Evolutionary conservation across 1,140 invertebrate species (phyloP), one percentile per base, ranked within the genome.

Genomic region (Procambarus virginalis): DNA sequence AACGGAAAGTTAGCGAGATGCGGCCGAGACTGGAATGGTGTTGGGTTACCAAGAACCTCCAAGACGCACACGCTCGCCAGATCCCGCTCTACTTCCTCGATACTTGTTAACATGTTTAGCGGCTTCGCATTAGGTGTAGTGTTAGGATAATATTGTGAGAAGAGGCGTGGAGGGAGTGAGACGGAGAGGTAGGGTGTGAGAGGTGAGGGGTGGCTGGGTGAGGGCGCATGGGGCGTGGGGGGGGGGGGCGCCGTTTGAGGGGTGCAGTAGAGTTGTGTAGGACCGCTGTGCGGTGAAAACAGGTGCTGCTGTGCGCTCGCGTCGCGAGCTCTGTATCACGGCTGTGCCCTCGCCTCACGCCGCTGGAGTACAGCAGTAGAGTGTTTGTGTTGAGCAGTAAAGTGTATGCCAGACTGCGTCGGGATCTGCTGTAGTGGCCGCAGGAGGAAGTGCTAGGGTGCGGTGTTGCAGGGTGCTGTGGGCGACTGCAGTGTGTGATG

Each of bases 11-110:
- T 48, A 77, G 10, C 46, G 86, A 64, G 46, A 80, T 48, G 10
- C 8, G 8, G n/a, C 14, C 64, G 73, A 68, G 51, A 58, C 86
- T 89, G 86, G 85, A 86, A 86, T 75, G 49, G 49, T 64, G 68
- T 55, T 82, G 80, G 73, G 86, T 89, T 89, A 83, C 80, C 86
- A 89, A 82, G 83, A 64, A 77, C 22, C 83, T 77, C 86, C 70
- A 83, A 17, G 48, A 45, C 45, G 17, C 3, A 20, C 12, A 22
- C 70, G 77, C 51, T 77, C 9, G 46, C 10, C 17, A 64, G 12
- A 64, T 14, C 60, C 12, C 2, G n/a, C n/a, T n/a, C n/a, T n/a
- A n/a, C 3, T 12, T 64, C 17, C 12, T 14, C 17, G 12, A 9
- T 64, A 20, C 3, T 64, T 64, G 60, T 64, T 64, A 14, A 20